Evolutionary conservation across 2,797 vertebrate genomes (phyloP).

Genomic region (Melanotaenia parkinsoni): DNA sequence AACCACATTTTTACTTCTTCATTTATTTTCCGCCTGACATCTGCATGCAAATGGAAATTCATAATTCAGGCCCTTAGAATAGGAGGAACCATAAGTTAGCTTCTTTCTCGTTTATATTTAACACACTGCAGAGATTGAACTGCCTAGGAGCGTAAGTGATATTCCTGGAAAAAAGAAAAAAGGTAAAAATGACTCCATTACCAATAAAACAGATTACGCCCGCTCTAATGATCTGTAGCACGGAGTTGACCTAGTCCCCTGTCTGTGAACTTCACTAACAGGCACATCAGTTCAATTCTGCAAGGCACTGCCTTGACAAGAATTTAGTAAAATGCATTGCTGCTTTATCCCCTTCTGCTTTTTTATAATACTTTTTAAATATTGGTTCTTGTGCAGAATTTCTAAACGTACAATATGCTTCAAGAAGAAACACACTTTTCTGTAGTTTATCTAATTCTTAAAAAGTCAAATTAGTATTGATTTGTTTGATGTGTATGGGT

Average conservation of each 20-base stretch:
- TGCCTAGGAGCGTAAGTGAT: constrained; percentile 53
- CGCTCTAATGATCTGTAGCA: constrained; percentile 47
- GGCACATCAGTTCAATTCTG: constrained; percentile 18
- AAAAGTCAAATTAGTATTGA: background rate
- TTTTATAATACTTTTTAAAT: background rate
- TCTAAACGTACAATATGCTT: too few species aligned
- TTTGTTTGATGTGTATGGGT: constrained; percentile 6
- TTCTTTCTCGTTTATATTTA: constrained; percentile 71
- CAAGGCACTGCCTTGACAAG: constrained; percentile 25
- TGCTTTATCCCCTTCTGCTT: background rate
- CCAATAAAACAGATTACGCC: constrained; percentile 44
- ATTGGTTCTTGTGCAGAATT: background rate
- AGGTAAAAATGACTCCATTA: constrained; percentile 42
- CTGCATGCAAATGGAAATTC: constrained; percentile 61
- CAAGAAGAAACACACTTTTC: background rate
- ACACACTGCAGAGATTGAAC: constrained; percentile 60
- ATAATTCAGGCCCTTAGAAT: constrained; percentile 48
- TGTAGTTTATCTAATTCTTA: background rate
- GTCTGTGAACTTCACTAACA: constrained; percentile 26
- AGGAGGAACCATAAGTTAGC: constrained; percentile 38
- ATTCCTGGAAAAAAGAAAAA: constrained; percentile 49
- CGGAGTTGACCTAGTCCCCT: constrained; percentile 25
- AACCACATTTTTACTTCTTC: constrained; percentile 33
- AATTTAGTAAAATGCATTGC: background rate
- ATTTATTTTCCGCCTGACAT: constrained; percentile 42